Percentiles rank a stretch among this genome's conserved stretches.
Conservation (phyloP, 2,113 vertebrate genomes). For the Gasterosteus nipponicus region DNA sequence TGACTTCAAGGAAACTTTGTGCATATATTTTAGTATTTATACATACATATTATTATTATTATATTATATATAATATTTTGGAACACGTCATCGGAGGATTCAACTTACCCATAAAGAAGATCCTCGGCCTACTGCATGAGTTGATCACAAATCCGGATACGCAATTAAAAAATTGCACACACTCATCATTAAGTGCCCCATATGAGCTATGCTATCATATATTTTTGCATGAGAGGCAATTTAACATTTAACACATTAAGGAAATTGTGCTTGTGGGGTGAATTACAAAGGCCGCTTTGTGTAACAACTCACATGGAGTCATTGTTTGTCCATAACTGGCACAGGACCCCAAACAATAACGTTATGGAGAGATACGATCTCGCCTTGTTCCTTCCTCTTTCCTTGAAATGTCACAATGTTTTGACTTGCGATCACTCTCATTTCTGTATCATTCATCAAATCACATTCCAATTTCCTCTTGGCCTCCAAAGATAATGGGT, state of each 20-base stretch:
- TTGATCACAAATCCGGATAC: not conserved
- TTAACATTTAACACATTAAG: slow-evolving; percentile 1
- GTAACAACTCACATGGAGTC: not conserved
- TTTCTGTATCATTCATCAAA: slow-evolving; percentile 17
- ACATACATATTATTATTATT: too few species aligned
- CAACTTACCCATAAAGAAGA: not conserved
- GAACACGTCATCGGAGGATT: not conserved
- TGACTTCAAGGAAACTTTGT: too few species aligned
- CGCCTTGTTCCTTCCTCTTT: not conserved
- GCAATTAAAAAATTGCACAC: not conserved
- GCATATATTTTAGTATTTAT: too few species aligned
- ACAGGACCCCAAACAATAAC: slow-evolving; percentile 35
- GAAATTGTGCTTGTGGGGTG: not conserved
- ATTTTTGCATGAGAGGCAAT: slow-evolving; percentile 12
- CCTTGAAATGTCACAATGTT: slow-evolving; percentile 15
- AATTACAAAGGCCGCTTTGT: not conserved
- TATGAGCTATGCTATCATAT: not conserved
- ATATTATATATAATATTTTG: not conserved
- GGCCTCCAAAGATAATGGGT: slow-evolving; percentile 30
- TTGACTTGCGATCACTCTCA: slow-evolving; percentile 35
- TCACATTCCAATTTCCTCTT: slow-evolving; percentile 50
- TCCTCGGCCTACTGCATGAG: not conserved
- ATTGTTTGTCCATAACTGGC: slow-evolving; percentile 4
- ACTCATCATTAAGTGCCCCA: not conserved
- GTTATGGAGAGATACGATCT: slow-evolving; percentile 43